Evolutionary conservation across 2,113 vertebrate genomes (phyloP).

Genomic region (Setophaga petechia): DNA sequence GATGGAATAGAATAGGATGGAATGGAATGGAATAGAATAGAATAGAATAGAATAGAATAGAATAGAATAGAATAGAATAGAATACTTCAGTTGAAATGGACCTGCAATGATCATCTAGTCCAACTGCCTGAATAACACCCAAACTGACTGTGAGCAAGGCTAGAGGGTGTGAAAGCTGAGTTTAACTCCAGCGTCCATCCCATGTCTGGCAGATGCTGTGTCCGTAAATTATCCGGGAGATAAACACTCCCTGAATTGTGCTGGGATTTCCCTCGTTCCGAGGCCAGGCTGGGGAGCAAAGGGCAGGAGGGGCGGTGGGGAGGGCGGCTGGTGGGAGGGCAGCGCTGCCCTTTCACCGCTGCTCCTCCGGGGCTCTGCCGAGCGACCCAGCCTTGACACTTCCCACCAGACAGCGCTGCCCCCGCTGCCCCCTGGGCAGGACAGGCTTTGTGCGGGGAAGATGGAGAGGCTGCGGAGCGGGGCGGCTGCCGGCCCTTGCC

Average conservation of each 20-base stretch:
- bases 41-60: background rate
- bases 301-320: background rate
- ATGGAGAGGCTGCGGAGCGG: conserved; percentile 9
- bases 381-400: background rate
- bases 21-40: no score
- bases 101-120: background rate
- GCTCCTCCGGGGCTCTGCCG: background rate
- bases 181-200: background rate
- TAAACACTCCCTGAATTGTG: background rate
- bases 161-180: background rate
- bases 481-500: background rate
- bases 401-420: conserved; percentile 24
- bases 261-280: background rate
- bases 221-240: background rate
- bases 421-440: background rate
- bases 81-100: background rate
- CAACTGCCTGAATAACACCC: background rate
- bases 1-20: no score
- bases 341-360: conserved; percentile 24
- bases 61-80: background rate
- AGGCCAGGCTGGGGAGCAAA: background rate
- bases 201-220: background rate
- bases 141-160: background rate
- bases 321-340: background rate
- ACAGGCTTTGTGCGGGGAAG: conserved; percentile 40